Conservation (phyloP, 2,797 vertebrate species). For the Enteromius argenteus region DNA sequence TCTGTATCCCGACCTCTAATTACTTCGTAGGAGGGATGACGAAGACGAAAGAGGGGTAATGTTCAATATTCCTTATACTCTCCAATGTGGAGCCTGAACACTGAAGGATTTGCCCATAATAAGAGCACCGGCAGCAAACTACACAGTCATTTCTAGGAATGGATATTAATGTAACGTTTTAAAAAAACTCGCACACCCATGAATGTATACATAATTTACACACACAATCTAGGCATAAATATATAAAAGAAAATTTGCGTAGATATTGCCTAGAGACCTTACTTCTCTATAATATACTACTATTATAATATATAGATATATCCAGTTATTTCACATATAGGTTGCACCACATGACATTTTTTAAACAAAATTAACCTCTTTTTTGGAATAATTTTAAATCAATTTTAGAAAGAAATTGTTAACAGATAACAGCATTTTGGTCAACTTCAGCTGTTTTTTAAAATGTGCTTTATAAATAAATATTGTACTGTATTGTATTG, state of each 20-base stretch:
- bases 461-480: too few relatives aligned
- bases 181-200: too few relatives aligned
- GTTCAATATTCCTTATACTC: conserved; percentile 63
- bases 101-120: conserved; percentile 69
- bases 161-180: conserved; percentile 63
- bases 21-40: conserved; percentile 67
- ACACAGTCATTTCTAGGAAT: conserved; percentile 64
- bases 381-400: background rate
- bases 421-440: background rate
- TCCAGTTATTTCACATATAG: background rate
- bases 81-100: conserved; percentile 68
- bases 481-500: too few relatives aligned
- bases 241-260: background rate
- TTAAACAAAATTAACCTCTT: accelerated
- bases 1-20: conserved; percentile 72
- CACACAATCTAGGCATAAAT: background rate
- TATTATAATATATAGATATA: too few relatives aligned
- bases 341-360: background rate
- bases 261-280: background rate
- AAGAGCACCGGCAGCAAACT: conserved; percentile 70
- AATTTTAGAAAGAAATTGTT: background rate
- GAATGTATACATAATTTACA: background rate
- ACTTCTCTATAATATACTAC: too few relatives aligned
- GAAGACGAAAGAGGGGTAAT: conserved; percentile 36
- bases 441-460: too few relatives aligned